phyloP scores from a whole-genome alignment of 1,140 invertebrate species.

The Bathynomus jamesi region DNA sequence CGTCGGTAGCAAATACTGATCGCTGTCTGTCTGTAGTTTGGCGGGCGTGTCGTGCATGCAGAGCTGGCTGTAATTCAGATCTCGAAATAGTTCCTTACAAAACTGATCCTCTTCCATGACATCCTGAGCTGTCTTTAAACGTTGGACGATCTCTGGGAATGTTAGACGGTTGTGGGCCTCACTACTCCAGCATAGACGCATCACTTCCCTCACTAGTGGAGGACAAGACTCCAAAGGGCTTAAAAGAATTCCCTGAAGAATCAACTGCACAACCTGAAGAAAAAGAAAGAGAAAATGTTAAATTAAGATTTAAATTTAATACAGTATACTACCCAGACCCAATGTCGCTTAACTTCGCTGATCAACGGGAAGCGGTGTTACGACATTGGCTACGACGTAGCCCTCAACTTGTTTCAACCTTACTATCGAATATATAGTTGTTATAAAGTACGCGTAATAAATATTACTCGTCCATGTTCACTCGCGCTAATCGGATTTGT shows the following conservation, averaged over 20 bases:
- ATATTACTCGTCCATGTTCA: no score
- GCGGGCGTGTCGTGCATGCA: slow-evolving; percentile 16
- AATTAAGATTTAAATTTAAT: no score
- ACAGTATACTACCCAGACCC: no score
- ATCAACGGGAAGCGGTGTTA: no score
- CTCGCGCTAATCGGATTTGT: no score
- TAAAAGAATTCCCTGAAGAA: slow-evolving; percentile 73
- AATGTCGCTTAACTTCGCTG: no score
- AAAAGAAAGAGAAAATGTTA: no score
- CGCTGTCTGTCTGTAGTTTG: slow-evolving; percentile 7
- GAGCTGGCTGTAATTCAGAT: slow-evolving; percentile 20
- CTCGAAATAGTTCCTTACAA: background rate
- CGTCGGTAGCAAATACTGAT: slow-evolving; percentile 19
- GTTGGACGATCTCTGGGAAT: slow-evolving; percentile 57
- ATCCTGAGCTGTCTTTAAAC: background rate
- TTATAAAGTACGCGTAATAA: no score
- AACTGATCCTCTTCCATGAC: background rate
- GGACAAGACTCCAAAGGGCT: slow-evolving; percentile 74
- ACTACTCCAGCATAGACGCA: slow-evolving; percentile 76
- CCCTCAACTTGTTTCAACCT: no score
- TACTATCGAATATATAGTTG: no score
- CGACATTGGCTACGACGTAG: no score
- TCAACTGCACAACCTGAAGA: slow-evolving; percentile 65
- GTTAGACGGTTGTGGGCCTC: slow-evolving; percentile 67
- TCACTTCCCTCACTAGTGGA: slow-evolving; percentile 63